Conservation (phyloP, 2,113 vertebrate genomes). For the Sprattus sprattus region DNA sequence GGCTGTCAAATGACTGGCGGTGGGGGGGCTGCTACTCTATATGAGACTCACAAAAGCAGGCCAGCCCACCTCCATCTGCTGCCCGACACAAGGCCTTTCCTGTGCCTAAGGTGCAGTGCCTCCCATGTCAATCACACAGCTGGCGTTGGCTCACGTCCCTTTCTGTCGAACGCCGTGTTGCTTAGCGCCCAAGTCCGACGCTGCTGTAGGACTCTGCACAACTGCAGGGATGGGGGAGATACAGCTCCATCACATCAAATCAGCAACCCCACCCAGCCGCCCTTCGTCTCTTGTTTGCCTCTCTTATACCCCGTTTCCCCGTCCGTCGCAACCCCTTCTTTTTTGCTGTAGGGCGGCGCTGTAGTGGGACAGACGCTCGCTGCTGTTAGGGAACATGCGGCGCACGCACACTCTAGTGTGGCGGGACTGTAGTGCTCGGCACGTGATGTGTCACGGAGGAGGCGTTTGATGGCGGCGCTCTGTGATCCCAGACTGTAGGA, state of each 20-base stretch:
- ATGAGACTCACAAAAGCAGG: conserved; percentile 16
- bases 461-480: conserved; percentile 33
- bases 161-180: not conserved
- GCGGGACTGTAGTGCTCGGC: not conserved
- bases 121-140: conserved; percentile 31
- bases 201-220: not conserved
- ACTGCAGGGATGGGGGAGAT: not conserved
- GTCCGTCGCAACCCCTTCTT: conserved; percentile 58
- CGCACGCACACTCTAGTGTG: conserved; percentile 6
- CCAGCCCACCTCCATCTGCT: conserved; percentile 55
- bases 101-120: conserved; percentile 38
- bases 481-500: conserved; percentile 58
- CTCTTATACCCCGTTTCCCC: conserved; percentile 38
- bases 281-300: conserved; percentile 11
- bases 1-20: not conserved
- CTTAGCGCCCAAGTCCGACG: not conserved
- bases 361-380: conserved; percentile 31
- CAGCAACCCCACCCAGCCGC: conserved; percentile 46
- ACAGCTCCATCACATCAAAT: not conserved
- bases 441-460: not conserved
- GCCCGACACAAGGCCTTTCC: conserved; percentile 36
- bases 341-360: conserved; percentile 50
- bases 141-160: conserved; percentile 49
- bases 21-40: not conserved
- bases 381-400: conserved; percentile 44